Evolutionary conservation across 2,797 vertebrate genomes (phyloP).

Genomic region (Amblyraja radiata): DNA sequence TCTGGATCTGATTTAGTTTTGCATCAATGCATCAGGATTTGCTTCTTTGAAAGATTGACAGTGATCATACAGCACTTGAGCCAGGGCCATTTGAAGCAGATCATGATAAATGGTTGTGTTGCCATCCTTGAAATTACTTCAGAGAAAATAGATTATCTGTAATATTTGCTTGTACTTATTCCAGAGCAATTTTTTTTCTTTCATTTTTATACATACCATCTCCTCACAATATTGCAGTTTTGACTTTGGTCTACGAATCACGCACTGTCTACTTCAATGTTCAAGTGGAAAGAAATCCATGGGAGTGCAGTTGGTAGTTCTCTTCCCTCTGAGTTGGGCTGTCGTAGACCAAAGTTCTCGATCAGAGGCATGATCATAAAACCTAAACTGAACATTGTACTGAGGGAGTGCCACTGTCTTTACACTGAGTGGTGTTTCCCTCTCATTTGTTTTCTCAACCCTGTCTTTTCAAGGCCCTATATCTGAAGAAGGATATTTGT

Average conservation of each 20-base stretch:
- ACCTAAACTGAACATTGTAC: not conserved
- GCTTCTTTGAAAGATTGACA: conserved; percentile 4
- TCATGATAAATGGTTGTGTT: not conserved
- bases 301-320: not conserved
- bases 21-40: not conserved
- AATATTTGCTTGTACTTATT: conserved; percentile 5
- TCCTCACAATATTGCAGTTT: not conserved
- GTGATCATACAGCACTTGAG: not conserved
- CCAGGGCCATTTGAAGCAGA: not conserved
- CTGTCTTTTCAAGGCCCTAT: too few species aligned
- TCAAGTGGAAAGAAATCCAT: not conserved
- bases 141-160: not conserved
- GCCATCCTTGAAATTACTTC: conserved; percentile 11
- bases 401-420: not conserved
- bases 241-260: not conserved
- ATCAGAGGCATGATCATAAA: not conserved
- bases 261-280: not conserved
- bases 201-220: not conserved
- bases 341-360: not conserved
- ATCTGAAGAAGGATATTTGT: too few species aligned
- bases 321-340: not conserved
- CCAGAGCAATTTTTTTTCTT: not conserved
- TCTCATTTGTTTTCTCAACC: too few species aligned
- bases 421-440: too few species aligned
- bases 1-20: not conserved